A percentile compares a stretch with the other conserved stretches of the same genome.
phyloP scores from a whole-genome alignment of 2,797 vertebrate genomes.

The Smutsia temminckii region DNA sequence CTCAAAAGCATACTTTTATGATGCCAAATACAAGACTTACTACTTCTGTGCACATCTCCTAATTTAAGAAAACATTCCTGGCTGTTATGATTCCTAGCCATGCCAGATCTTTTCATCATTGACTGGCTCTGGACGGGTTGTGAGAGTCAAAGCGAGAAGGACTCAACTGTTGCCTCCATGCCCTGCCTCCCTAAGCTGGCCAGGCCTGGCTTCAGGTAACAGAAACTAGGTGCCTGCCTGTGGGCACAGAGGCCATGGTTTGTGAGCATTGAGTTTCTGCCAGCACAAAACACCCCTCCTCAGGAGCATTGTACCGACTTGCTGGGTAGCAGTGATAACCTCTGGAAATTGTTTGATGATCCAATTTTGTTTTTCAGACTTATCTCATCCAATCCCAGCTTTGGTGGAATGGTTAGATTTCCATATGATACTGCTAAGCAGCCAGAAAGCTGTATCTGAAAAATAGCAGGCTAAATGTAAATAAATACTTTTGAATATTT shows the following conservation, averaged over 20 bases:
- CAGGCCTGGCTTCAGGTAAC: slow-evolving; percentile 23
- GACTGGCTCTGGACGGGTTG: neutral
- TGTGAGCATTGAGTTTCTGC: slow-evolving; percentile 47
- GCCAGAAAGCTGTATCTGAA: neutral
- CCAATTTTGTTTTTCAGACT: slow-evolving; percentile 71
- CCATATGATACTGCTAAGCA: neutral
- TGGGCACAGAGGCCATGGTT: slow-evolving; percentile 55
- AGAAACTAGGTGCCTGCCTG: slow-evolving; percentile 59
- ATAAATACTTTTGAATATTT: slow-evolving; percentile 51
- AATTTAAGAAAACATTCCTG: neutral
- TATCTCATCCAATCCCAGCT: slow-evolving; percentile 80
- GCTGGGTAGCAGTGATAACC: slow-evolving; percentile 72
- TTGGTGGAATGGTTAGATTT: slow-evolving; percentile 73
- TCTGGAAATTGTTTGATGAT: slow-evolving; percentile 52
- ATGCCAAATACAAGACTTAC: neutral
- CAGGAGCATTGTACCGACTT: slow-evolving; percentile 61
- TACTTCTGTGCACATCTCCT: neutral
- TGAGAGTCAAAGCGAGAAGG: neutral
- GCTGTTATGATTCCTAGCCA: neutral
- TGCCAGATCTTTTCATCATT: neutral
- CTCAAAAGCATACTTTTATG: neutral
- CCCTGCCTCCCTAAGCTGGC: neutral
- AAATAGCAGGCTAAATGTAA: slow-evolving; percentile 42
- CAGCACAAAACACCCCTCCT: slow-evolving; percentile 69
- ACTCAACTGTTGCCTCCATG: neutral